Evolutionary conservation across 2,797 vertebrate genomes (phyloP), one percentile per base, ranked within the genome.

Genomic region (Aulostomus chinensis): DNA sequence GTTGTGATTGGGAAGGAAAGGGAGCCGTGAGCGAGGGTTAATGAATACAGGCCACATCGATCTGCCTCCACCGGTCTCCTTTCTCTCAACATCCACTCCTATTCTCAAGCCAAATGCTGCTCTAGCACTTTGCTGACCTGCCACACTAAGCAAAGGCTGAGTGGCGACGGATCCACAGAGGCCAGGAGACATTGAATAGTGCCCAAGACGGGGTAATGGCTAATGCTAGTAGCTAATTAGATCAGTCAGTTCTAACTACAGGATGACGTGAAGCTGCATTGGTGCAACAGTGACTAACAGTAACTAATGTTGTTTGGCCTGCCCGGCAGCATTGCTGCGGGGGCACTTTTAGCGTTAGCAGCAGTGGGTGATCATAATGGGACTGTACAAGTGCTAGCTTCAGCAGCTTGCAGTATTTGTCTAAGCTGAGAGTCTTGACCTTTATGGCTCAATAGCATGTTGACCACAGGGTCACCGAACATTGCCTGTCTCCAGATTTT

Each of bases 21-120:
- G 85, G 68, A 84, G 77, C 77, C 59, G 43, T 84, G 84, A 88
- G 86, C 45, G 77, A 84, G 83, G 87, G 86, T 91, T 88, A 89
- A 90, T 90, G 84, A 91, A 91, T 90, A 89, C 84, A 76, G 71
- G 59, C 78, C 76, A 58, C 75, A 92, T 91, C 69, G 88, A 92
- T 91, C 73, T 58, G 49, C 69, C 72, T 78, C 80, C 78, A 81
- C 68, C 60, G 41, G 73, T 55, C 66, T 76, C 53, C 67, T 62
- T 68, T 69, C 73, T 30, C 30, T 55, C 60, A 39, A 61, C 68
- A 55, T 80, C 55, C 71, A 57, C 71, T 78, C 49, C 52, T 73
- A 49, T 70, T 79, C 76, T 79, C 53, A 64, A 76, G 84, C 85
- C 84, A 88, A 90, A 82, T 85, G 84, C 86, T 90, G 79, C 63